Evolutionary conservation across 2,888 invertebrate species (phyloP).

Genomic region (Serrognathus titanus): DNA sequence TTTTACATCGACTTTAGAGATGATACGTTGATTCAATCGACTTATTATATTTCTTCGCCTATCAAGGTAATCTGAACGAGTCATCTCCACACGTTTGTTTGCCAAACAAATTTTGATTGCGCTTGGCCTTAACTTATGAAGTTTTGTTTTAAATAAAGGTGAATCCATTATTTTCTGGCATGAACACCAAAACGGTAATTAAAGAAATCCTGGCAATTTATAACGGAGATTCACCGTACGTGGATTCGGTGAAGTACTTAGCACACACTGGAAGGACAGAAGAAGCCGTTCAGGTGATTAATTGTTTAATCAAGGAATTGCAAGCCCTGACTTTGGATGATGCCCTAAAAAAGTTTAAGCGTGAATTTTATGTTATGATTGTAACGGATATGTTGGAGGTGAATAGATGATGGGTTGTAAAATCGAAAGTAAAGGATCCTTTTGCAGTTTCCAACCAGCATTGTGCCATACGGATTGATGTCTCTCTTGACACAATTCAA

Average conservation of each 20-base stretch:
- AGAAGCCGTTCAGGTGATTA: constrained; percentile 5
- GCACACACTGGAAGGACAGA: constrained; percentile 6
- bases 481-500: constrained; percentile 1
- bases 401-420: not conserved
- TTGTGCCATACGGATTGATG: not conserved
- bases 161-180: not conserved
- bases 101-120: too few species aligned
- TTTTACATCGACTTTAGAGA: too few species aligned
- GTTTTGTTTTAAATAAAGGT: not conserved
- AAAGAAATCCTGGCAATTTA: constrained; percentile 4
- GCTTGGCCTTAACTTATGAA: not conserved
- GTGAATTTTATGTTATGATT: constrained; percentile 1
- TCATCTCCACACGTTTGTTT: too few species aligned
- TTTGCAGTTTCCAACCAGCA: constrained; percentile 8
- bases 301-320: constrained; percentile 6
- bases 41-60: too few species aligned
- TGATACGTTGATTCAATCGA: too few species aligned
- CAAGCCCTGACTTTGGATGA: not conserved
- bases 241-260: constrained; percentile 1
- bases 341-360: not conserved
- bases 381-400: constrained; percentile 5
- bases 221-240: not conserved
- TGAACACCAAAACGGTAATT: not conserved
- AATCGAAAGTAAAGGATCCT: not conserved
- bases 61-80: too few species aligned